Evolutionary conservation across 2,113 vertebrate species (phyloP).

Genomic region (Ceyx melanurus): DNA sequence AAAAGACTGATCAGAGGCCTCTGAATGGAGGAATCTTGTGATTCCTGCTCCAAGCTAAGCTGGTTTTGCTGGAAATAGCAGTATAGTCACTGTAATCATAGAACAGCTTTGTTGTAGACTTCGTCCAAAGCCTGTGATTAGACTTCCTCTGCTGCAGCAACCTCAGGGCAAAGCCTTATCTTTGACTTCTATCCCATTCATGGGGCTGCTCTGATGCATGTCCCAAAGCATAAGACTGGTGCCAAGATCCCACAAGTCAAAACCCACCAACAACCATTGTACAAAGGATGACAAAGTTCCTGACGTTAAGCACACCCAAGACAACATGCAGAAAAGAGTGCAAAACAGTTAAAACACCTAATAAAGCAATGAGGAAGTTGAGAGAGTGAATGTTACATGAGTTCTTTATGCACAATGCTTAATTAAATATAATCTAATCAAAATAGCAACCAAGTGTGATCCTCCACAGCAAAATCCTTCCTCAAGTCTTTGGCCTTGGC

Average conservation of each 20-base stretch:
- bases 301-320: background rate
- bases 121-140: background rate
- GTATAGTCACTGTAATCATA: background rate
- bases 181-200: background rate
- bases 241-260: background rate
- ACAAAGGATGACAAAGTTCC: background rate
- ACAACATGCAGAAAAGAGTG: background rate
- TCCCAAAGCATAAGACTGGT: background rate
- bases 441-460: background rate
- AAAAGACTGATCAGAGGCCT: background rate
- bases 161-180: background rate
- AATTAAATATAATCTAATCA: constrained; percentile 3
- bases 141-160: background rate
- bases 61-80: background rate
- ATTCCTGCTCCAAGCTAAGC: background rate
- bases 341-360: background rate
- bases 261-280: background rate
- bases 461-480: background rate
- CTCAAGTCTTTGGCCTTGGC: background rate
- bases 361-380: background rate
- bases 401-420: background rate
- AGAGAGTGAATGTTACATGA: background rate
- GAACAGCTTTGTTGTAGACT: background rate
- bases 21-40: background rate
- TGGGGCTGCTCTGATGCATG: background rate